These are phyloP conservation scores for Plectropomus leopardus DNA, from an alignment of 2,113 vertebrate genomes.

Conservation along the genomic window DNA sequence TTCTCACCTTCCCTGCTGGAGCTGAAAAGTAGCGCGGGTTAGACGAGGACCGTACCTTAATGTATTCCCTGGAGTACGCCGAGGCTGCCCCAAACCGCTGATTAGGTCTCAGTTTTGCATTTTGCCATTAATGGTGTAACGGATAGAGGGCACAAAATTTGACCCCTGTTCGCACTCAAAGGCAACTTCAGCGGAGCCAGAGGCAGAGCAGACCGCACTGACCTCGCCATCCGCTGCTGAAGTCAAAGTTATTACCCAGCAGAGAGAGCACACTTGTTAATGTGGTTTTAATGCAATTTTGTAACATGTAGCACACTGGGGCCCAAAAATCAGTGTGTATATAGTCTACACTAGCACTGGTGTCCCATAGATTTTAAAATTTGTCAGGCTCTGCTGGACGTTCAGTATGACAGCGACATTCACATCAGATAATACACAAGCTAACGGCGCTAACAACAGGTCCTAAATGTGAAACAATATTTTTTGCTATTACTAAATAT, in stretches of 20 bases:
- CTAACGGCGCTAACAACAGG: too few species aligned
- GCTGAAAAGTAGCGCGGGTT: slow-evolving; percentile 1
- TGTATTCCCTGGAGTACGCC: slow-evolving; percentile 23
- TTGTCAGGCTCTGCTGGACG: too few species aligned
- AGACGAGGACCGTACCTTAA: slow-evolving; percentile 20
- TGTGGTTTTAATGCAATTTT: slow-evolving; percentile 23
- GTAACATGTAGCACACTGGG: not conserved
- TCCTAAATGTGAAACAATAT: too few species aligned
- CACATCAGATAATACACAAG: too few species aligned
- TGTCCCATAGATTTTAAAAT: too few species aligned
- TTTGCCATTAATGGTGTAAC: slow-evolving; percentile 52
- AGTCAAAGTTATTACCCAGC: slow-evolving; percentile 22
- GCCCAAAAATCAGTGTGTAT: not conserved
- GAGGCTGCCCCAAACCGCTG: slow-evolving; percentile 33
- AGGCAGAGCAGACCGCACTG: slow-evolving; percentile 4
- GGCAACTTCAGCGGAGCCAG: slow-evolving; percentile 18
- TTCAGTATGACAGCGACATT: too few species aligned
- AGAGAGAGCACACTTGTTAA: not conserved
- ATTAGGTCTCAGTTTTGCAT: slow-evolving; percentile 62
- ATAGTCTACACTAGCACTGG: too few species aligned
- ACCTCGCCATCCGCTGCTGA: slow-evolving; percentile 22
- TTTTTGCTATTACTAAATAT: too few species aligned
- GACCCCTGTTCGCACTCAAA: slow-evolving; percentile 41
- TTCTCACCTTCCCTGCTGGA: slow-evolving; percentile 48
- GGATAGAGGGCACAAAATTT: slow-evolving; percentile 36